phyloP scores from a whole-genome alignment of 1,140 invertebrate genomes.

The Papilio aristodemus region DNA sequence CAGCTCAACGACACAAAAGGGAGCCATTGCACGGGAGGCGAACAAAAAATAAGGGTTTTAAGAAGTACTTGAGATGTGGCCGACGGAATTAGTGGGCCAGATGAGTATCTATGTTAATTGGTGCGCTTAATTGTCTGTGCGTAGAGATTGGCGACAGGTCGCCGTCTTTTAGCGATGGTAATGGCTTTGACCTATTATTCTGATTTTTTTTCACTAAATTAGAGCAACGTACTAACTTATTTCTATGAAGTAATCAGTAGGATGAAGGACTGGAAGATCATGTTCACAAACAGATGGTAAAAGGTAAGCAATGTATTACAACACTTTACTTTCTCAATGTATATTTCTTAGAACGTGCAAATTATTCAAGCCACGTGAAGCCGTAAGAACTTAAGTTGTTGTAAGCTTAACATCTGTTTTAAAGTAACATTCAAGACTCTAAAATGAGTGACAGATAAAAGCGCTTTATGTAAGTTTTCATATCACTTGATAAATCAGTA shows the following conservation, averaged over 20 bases:
- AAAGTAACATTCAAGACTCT: too few species aligned
- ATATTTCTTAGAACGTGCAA: too few species aligned
- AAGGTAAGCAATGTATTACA: too few species aligned
- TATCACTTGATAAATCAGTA: too few species aligned
- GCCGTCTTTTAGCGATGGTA: neutral
- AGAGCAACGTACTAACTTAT: neutral
- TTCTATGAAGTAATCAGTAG: neutral
- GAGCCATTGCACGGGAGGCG: conserved; percentile 42
- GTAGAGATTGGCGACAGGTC: neutral
- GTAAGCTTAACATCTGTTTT: too few species aligned
- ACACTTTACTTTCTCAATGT: too few species aligned
- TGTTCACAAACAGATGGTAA: neutral
- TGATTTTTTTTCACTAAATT: neutral
- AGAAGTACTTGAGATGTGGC: conserved; percentile 34
- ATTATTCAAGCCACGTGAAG: too few species aligned
- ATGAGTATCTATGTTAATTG: conserved; percentile 26
- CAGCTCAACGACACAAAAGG: conserved; percentile 43
- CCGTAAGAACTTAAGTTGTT: too few species aligned
- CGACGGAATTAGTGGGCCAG: conserved; percentile 35
- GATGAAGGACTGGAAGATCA: neutral
- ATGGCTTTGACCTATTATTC: conserved; percentile 2
- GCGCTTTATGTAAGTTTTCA: too few species aligned
- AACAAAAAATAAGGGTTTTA: conserved; percentile 49
- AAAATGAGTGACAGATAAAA: too few species aligned
- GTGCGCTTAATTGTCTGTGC: conserved; percentile 14